Percentiles rank a stretch among this genome's conserved stretches.
Evolutionary conservation across 2,888 invertebrate species (phyloP).

Genomic region (Ophioninae sp.): DNA sequence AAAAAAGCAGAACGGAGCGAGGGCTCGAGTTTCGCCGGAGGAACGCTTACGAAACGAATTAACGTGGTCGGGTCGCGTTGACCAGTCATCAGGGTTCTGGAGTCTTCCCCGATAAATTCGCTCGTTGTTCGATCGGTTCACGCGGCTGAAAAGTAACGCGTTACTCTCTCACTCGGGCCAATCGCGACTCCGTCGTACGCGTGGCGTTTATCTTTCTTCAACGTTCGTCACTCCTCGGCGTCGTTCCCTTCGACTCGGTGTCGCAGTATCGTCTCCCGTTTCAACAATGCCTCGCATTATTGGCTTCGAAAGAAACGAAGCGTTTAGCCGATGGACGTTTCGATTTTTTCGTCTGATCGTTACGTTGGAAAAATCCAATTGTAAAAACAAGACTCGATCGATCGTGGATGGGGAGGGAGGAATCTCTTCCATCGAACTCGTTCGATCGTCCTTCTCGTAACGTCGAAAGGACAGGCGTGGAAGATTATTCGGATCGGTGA

Average conservation of each 20-base stretch:
- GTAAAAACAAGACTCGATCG: background rate
- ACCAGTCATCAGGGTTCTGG: background rate
- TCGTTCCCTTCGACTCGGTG: slow-evolving; percentile 67
- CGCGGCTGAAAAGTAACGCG: slow-evolving; percentile 69
- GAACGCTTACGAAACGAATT: too few species aligned
- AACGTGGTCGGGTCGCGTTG: too few species aligned
- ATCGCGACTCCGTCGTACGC: slow-evolving; percentile 56
- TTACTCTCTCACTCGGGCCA: slow-evolving; percentile 66
- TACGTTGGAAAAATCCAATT: background rate
- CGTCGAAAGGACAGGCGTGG: too few species aligned
- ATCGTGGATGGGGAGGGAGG: background rate
- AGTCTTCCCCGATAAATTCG: background rate
- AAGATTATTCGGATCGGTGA: too few species aligned
- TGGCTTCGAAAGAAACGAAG: slow-evolving; percentile 68
- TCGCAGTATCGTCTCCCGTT: slow-evolving; percentile 75
- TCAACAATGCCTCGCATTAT: slow-evolving; percentile 71
- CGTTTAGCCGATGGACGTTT: slow-evolving; percentile 36
- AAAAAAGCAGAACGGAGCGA: too few species aligned
- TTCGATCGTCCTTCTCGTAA: background rate
- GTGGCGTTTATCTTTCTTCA: background rate
- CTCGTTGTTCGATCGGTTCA: slow-evolving; percentile 59
- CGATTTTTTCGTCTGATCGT: background rate
- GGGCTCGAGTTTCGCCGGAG: too few species aligned
- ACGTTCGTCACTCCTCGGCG: background rate
- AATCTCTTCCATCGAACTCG: background rate